Percentiles rank a stretch among this genome's conserved stretches.
Evolutionary conservation across 64 coral and sea anemone species (phyloP).

Genomic region (Catalaphyllia jardinei): DNA sequence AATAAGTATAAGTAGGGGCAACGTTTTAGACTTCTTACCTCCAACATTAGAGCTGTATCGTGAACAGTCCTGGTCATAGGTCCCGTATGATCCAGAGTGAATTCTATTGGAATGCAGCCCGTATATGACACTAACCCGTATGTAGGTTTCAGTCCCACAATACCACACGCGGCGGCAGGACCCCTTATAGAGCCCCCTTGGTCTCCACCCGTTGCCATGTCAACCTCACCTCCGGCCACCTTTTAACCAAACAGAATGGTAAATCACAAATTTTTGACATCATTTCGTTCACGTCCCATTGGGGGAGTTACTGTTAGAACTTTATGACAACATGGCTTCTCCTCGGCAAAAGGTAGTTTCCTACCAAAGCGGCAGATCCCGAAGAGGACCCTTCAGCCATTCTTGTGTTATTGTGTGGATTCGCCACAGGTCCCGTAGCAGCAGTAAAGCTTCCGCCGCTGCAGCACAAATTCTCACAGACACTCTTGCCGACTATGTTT

Average conservation of each 20-base stretch:
- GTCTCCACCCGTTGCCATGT: slow-evolving; percentile 84
- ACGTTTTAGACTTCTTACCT: slow-evolving; percentile 23
- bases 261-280: no score
- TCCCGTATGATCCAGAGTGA: slow-evolving; percentile 72
- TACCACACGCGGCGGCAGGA: slow-evolving; percentile 68
- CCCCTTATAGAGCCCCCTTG: slow-evolving; percentile 87
- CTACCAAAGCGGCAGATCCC: slow-evolving; percentile 81
- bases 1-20: not conserved
- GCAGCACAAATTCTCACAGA: slow-evolving; percentile 79
- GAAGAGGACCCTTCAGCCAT: slow-evolving; percentile 82
- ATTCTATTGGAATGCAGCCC: slow-evolving; percentile 64
- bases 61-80: slow-evolving; percentile 82
- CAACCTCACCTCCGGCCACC: slow-evolving; percentile 74
- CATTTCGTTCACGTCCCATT: no score
- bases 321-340: no score
- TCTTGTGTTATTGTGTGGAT: slow-evolving; percentile 68
- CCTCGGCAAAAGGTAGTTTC: not conserved
- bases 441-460: slow-evolving; percentile 77
- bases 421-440: slow-evolving; percentile 72
- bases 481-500: slow-evolving; percentile 75
- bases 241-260: not conserved
- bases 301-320: no score
- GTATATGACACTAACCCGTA: slow-evolving; percentile 87
- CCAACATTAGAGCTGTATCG: slow-evolving; percentile 75
- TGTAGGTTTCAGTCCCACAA: slow-evolving; percentile 94